These are phyloP conservation scores for Pithys albifrons DNA, from an alignment of 2,113 vertebrate species.

Conservation along the genomic window DNA sequence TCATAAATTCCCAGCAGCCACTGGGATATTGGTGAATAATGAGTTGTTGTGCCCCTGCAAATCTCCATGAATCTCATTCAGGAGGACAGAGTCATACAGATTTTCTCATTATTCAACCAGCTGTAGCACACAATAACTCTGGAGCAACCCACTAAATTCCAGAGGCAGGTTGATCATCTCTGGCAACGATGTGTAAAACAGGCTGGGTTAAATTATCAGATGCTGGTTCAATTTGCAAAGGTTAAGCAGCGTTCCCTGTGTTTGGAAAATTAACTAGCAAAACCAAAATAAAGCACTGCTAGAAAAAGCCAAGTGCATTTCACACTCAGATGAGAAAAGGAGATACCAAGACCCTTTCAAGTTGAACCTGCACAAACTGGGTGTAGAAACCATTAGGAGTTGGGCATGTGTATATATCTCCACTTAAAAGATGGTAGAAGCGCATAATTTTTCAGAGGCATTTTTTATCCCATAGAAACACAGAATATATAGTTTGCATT, in stretches of 20 bases:
- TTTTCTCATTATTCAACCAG: slow-evolving; percentile 15
- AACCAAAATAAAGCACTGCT: neutral
- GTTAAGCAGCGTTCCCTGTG: neutral
- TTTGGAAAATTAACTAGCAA: neutral
- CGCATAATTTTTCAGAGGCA: neutral
- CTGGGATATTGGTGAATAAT: neutral
- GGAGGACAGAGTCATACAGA: neutral
- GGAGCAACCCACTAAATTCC: neutral
- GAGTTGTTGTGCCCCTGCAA: neutral
- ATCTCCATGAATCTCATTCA: neutral
- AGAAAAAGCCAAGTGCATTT: neutral
- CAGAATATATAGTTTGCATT: neutral
- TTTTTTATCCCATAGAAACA: neutral
- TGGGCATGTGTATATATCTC: neutral
- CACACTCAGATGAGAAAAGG: neutral
- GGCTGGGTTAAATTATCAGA: neutral
- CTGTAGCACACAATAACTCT: neutral
- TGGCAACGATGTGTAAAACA: neutral
- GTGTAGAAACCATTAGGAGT: neutral
- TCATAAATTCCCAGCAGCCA: slow-evolving; percentile 28
- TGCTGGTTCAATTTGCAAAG: neutral
- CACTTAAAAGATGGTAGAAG: neutral
- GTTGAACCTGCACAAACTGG: neutral
- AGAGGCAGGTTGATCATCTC: neutral
- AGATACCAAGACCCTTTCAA: neutral